Evolutionary conservation across 2,888 invertebrate species (phyloP).

Genomic region (Pseudococcus jackbeardsleyi): DNA sequence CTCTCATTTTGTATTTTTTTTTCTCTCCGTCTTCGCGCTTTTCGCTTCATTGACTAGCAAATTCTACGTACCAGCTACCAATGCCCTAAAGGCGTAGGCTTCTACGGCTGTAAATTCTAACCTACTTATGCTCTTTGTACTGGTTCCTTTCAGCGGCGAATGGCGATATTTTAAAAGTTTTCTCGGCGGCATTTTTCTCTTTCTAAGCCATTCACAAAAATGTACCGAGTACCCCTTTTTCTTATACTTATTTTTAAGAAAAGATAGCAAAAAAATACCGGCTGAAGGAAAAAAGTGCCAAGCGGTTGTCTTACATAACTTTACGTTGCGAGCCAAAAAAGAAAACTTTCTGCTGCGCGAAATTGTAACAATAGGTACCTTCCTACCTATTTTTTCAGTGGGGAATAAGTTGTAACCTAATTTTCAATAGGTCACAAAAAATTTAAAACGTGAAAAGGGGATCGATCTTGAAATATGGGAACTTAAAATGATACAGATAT

Average conservation of each 20-base stretch:
- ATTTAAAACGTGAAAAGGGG: too few relatives aligned
- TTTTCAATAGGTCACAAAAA: too few relatives aligned
- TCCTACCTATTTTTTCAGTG: background rate
- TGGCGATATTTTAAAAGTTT: slow-evolving; percentile 34
- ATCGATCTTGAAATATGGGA: too few relatives aligned
- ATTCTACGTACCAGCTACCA: background rate
- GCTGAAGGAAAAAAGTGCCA: slow-evolving; percentile 11
- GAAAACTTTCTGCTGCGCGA: background rate
- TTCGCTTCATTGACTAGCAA: slow-evolving; percentile 20
- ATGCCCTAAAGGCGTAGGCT: slow-evolving; percentile 5
- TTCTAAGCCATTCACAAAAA: slow-evolving; percentile 28
- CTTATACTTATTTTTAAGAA: background rate
- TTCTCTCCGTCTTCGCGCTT: background rate
- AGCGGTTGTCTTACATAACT: slow-evolving; percentile 31
- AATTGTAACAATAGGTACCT: background rate
- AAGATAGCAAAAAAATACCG: slow-evolving; percentile 12
- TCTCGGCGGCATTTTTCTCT: slow-evolving; percentile 41
- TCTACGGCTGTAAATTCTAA: background rate
- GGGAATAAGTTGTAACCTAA: too few relatives aligned
- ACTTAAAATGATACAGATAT: too few relatives aligned
- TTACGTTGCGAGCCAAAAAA: background rate
- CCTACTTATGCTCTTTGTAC: slow-evolving; percentile 38
- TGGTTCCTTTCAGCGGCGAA: slow-evolving; percentile 16
- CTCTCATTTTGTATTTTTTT: slow-evolving; percentile 24
- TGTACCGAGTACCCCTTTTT: background rate